Conservation (phyloP, 2,797 vertebrate species). For the Buphagus erythrorhynchus region DNA sequence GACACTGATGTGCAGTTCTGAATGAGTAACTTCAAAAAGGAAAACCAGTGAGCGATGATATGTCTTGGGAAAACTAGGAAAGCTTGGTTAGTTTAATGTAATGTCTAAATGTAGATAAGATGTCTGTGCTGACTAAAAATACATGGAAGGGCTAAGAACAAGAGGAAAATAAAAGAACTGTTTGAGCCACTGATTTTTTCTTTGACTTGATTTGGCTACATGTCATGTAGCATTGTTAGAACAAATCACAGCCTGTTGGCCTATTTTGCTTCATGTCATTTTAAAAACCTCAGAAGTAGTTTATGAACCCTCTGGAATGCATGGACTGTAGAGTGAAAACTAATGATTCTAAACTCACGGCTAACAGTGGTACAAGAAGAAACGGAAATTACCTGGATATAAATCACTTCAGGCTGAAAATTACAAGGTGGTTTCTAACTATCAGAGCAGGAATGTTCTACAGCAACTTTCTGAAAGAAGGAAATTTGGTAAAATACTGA, state of each 20-base stretch:
- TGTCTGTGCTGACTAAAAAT: background rate
- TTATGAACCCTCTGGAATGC: background rate
- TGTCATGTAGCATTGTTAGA: background rate
- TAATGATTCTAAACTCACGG: background rate
- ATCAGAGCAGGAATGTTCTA: background rate
- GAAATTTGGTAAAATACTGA: background rate
- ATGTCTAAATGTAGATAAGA: background rate
- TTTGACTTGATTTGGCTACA: background rate
- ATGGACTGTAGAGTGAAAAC: background rate
- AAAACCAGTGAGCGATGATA: background rate
- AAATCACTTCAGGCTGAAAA: constrained; percentile 18
- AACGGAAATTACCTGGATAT: background rate
- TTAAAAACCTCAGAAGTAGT: background rate
- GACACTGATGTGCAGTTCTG: background rate
- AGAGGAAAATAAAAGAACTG: background rate
- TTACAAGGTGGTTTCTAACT: background rate
- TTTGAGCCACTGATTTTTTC: background rate
- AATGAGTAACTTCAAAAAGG: background rate
- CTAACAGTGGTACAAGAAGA: background rate
- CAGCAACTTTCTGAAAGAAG: background rate
- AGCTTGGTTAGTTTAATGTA: background rate
- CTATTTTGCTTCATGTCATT: background rate
- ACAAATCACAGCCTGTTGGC: background rate
- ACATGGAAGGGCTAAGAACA: background rate
- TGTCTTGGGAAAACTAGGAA: background rate